Evolutionary conservation across 2,888 invertebrate genomes (phyloP).

Genomic region (Chalcis sispes): DNA sequence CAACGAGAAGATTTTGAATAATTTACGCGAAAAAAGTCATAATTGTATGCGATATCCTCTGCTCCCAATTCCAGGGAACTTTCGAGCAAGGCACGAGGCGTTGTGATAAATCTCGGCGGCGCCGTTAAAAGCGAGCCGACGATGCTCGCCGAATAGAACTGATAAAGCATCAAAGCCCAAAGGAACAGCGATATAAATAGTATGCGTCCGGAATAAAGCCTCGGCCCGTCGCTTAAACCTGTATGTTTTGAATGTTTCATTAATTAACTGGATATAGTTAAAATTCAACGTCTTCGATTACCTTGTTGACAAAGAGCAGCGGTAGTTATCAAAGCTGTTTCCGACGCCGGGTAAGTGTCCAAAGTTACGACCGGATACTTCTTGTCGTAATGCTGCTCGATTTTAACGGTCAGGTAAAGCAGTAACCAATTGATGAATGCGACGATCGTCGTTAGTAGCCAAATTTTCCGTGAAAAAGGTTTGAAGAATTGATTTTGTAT

Average conservation of each 20-base stretch:
- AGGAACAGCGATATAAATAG: constrained; percentile 68
- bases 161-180: constrained; percentile 70
- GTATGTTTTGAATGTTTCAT: not conserved
- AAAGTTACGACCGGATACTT: constrained; percentile 26
- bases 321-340: constrained; percentile 73
- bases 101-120: constrained; percentile 70
- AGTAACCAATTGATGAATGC: constrained; percentile 62
- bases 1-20: not conserved
- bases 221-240: constrained; percentile 76
- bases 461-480: constrained; percentile 80
- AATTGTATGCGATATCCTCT: constrained; percentile 70
- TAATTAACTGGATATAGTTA: too few relatives aligned
- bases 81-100: constrained; percentile 67
- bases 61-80: constrained; percentile 69
- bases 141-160: constrained; percentile 73
- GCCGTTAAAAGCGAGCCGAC: constrained; percentile 70
- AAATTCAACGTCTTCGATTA: too few relatives aligned
- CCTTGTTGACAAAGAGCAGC: constrained; percentile 77
- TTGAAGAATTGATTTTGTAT: constrained; percentile 81
- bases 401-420: constrained; percentile 61
- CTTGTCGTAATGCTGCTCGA: constrained; percentile 57
- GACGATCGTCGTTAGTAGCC: constrained; percentile 77
- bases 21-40: constrained; percentile 68
- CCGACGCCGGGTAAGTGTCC: constrained; percentile 60
- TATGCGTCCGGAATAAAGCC: constrained; percentile 75